Conservation (phyloP, 2,888 invertebrate species). For the Nomada fucata region DNA sequence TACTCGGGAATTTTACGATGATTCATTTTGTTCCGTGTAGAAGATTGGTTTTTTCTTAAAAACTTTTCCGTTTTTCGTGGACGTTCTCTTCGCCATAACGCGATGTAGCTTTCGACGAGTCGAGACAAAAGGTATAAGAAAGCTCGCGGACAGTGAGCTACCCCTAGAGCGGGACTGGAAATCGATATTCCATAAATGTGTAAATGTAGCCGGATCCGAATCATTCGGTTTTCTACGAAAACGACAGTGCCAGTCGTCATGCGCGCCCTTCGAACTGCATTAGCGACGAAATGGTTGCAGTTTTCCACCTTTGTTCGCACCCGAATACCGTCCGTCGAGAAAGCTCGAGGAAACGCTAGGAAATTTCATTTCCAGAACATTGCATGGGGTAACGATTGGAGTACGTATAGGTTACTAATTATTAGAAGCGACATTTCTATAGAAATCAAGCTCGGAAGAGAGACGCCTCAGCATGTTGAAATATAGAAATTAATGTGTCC, state of each 20-base stretch:
- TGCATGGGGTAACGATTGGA: too few species aligned
- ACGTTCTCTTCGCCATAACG: background rate
- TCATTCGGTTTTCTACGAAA: conserved; percentile 65
- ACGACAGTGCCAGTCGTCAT: conserved; percentile 10
- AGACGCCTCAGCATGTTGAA: too few species aligned
- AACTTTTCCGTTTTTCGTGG: background rate
- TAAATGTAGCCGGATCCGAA: conserved; percentile 77
- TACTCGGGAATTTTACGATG: too few species aligned
- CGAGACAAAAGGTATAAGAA: conserved; percentile 63
- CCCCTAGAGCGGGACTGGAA: conserved; percentile 43
- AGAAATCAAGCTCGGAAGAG: too few species aligned
- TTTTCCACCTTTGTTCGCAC: background rate
- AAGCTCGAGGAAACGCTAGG: background rate
- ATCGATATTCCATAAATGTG: conserved; percentile 82
- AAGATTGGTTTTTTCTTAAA: too few species aligned
- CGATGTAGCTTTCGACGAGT: conserved; percentile 29
- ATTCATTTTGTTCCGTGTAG: too few species aligned
- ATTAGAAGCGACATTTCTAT: too few species aligned
- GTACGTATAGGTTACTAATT: too few species aligned
- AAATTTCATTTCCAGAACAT: too few species aligned
- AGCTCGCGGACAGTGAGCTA: conserved; percentile 42
- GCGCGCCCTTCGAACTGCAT: conserved; percentile 18
- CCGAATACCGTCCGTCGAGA: background rate
- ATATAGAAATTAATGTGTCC: too few species aligned
- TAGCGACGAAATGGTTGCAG: conserved; percentile 29